Percentiles rank a stretch among this genome's conserved stretches.
Evolutionary conservation across 2,797 vertebrate genomes (phyloP).

Genomic region (Malacoraja senta): DNA sequence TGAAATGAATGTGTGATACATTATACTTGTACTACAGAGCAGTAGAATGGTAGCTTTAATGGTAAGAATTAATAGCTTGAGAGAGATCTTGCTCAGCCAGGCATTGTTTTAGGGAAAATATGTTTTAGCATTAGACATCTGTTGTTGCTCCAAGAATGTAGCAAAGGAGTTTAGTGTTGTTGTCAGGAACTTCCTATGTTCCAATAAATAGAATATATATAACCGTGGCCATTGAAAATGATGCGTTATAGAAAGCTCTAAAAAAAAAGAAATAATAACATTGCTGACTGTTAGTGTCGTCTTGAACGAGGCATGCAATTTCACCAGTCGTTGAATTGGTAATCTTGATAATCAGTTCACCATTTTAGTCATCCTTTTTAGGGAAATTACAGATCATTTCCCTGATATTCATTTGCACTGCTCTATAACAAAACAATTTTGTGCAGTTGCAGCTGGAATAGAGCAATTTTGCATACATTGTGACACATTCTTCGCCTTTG

Average conservation of each 20-base stretch:
- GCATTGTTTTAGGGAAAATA: not conserved
- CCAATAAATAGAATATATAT: not conserved
- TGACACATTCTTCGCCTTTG: no score
- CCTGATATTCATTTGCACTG: no score
- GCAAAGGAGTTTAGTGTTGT: not conserved
- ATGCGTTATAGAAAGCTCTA: not conserved
- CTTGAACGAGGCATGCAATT: not conserved
- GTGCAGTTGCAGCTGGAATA: no score
- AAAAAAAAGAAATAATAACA: not conserved
- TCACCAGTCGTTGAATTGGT: not conserved
- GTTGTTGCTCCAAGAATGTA: not conserved
- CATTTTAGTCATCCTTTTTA: not conserved
- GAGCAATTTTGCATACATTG: no score
- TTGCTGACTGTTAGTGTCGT: not conserved
- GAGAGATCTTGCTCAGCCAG: no score
- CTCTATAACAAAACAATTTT: no score
- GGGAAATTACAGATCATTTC: not conserved
- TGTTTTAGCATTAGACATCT: not conserved
- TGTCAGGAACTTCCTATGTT: not conserved
- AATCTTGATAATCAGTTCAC: not conserved
- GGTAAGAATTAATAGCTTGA: not conserved
- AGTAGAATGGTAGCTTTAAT: not conserved
- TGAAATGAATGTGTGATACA: not conserved
- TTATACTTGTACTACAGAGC: not conserved
- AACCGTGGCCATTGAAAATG: not conserved